Evolutionary conservation across 2,888 invertebrate species (phyloP).

Genomic region (Apamea sordens): DNA sequence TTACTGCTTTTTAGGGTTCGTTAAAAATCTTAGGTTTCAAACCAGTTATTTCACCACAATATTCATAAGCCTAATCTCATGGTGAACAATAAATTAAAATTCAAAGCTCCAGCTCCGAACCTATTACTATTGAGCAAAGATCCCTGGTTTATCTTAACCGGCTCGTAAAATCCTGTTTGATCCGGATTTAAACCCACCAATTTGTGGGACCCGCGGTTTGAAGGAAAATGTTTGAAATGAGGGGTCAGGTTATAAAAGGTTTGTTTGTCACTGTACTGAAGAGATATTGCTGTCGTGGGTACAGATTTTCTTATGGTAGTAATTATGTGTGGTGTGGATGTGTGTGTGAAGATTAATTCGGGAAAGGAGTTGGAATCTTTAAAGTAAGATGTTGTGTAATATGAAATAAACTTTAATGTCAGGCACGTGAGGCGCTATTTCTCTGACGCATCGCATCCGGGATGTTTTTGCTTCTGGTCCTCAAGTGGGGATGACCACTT

Average conservation of each 20-base stretch:
- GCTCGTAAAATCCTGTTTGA: conserved; percentile 62
- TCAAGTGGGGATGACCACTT: too few species aligned
- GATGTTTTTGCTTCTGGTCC: background rate
- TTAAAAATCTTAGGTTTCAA: background rate
- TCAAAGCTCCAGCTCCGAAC: conserved; percentile 57
- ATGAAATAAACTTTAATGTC: background rate
- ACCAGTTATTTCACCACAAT: background rate
- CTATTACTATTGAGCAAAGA: conserved; percentile 67
- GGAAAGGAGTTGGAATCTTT: background rate
- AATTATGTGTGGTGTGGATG: conserved; percentile 4
- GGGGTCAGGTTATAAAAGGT: conserved; percentile 16
- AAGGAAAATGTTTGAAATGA: background rate
- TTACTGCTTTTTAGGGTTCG: background rate
- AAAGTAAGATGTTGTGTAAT: background rate
- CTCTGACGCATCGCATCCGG: background rate
- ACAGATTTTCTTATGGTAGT: conserved; percentile 22
- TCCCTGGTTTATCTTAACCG: conserved; percentile 62
- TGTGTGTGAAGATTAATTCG: conserved; percentile 6
- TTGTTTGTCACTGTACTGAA: conserved; percentile 17
- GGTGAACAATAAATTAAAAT: conserved; percentile 66
- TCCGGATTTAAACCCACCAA: conserved; percentile 45
- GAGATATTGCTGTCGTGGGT: conserved; percentile 34
- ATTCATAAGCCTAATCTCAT: conserved; percentile 27
- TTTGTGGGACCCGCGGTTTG: background rate
- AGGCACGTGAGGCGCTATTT: background rate